phyloP scores from a whole-genome alignment of 2,888 invertebrate species.

The Cyaniris semiargus region DNA sequence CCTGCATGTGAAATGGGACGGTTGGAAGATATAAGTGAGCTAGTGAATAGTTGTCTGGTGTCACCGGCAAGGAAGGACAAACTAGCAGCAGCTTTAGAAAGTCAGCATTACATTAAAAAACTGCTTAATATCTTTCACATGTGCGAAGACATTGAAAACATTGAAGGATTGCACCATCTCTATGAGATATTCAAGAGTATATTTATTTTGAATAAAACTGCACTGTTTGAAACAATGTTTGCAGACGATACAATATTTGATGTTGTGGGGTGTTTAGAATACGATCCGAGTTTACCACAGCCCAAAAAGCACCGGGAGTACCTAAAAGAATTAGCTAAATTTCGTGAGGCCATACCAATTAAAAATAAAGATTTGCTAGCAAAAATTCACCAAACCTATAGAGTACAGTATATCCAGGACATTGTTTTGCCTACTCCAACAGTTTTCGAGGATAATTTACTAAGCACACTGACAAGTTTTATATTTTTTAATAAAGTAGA shows the following conservation, averaged over 20 bases:
- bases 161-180: constrained; percentile 95
- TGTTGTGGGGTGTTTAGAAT: constrained; percentile 98
- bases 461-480: constrained; percentile 98
- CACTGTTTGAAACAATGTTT: constrained; percentile 98
- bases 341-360: constrained; percentile 96
- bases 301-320: constrained; percentile 98
- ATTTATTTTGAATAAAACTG: constrained; percentile 98
- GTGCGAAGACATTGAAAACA: constrained; percentile 98
- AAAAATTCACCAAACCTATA: constrained; percentile 99
- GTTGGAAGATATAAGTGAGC: constrained; percentile 96
- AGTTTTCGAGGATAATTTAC: constrained; percentile 99
- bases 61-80: constrained; percentile 96
- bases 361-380: constrained; percentile 95
- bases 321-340: constrained; percentile 94
- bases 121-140: constrained; percentile 96
- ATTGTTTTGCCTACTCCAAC: constrained; percentile 99
- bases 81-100: constrained; percentile 94
- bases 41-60: constrained; percentile 92
- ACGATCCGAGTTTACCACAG: constrained; percentile 93
- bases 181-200: constrained; percentile 99
- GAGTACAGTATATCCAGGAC: constrained; percentile 99
- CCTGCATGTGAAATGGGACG: constrained; percentile 97
- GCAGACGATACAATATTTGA: constrained; percentile 98
- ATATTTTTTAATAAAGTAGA: constrained; percentile 99
- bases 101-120: constrained; percentile 97